A percentile compares a stretch with the other conserved stretches of the same genome.
Conservation (phyloP, 2,888 invertebrate genomes). For the Stenotaenia linearis region DNA sequence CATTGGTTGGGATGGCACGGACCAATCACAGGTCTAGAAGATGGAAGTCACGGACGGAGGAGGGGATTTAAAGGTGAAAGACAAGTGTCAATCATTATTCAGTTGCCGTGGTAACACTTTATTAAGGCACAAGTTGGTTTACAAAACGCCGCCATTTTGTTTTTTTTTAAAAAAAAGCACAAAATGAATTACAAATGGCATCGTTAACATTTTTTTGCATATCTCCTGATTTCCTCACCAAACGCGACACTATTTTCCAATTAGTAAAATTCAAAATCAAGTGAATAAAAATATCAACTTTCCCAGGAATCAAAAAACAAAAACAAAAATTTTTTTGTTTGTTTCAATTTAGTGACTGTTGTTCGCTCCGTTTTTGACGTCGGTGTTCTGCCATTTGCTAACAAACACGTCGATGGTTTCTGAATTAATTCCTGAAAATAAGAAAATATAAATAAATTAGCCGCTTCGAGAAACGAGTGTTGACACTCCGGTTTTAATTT, state of each 20-base stretch:
- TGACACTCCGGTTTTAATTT: too few relatives aligned
- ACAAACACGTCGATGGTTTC: not conserved
- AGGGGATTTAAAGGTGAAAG: not conserved
- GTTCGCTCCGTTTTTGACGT: not conserved
- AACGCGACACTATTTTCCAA: not conserved
- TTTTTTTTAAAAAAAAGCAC: not conserved
- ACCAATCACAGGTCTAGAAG: not conserved
- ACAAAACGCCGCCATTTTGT: not conserved
- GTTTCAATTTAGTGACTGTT: not conserved
- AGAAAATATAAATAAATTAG: too few relatives aligned
- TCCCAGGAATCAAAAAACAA: not conserved
- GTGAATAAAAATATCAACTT: not conserved
- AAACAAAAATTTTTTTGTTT: not conserved
- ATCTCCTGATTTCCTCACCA: not conserved
- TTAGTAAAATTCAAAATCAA: not conserved
- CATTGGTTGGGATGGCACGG: not conserved
- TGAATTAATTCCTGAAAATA: not conserved
- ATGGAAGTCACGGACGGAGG: not conserved
- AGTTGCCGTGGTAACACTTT: not conserved
- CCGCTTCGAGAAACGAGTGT: too few relatives aligned
- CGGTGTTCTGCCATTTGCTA: not conserved
- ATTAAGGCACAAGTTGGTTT: not conserved
- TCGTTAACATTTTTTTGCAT: not conserved
- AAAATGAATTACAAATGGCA: not conserved
- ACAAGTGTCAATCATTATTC: not conserved